Conservation (phyloP, 2,888 invertebrate species). For the Drosophila trichaetosa region DNA sequence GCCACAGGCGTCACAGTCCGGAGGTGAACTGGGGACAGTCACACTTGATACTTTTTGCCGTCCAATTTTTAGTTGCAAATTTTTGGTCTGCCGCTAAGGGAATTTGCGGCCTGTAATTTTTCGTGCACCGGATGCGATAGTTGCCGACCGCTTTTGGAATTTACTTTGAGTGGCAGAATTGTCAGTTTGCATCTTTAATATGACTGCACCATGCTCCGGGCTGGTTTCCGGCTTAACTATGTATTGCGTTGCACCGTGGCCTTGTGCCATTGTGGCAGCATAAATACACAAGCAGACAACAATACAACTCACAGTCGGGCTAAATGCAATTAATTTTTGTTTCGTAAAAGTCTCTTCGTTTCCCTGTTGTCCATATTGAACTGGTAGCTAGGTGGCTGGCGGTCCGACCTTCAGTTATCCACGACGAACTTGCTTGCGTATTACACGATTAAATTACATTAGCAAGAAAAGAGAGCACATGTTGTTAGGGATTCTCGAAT, state of each 20-base stretch:
- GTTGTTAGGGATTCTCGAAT: neutral
- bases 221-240: conserved; percentile 33
- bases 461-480: conserved; percentile 7
- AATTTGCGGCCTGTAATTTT: conserved; percentile 25
- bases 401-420: conserved; percentile 11
- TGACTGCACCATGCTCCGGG: conserved; percentile 21
- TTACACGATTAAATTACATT: conserved; percentile 51
- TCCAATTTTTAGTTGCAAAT: conserved; percentile 21
- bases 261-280: conserved; percentile 32
- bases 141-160: conserved; percentile 50
- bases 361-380: neutral
- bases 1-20: conserved; percentile 1
- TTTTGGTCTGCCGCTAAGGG: neutral
- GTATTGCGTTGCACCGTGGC: conserved; percentile 20
- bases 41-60: conserved; percentile 11
- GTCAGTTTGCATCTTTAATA: conserved; percentile 20
- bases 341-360: neutral
- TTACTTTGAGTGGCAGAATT: conserved; percentile 50
- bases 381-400: conserved; percentile 10
- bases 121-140: conserved; percentile 58
- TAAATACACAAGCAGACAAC: conserved; percentile 51
- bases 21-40: neutral
- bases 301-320: conserved; percentile 10
- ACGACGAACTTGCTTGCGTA: conserved; percentile 24
- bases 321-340: conserved; percentile 62